Percentiles rank a stretch among this genome's conserved stretches.
phyloP scores from a whole-genome alignment of 2,888 invertebrate genomes.

The Drosophila mimetica region DNA sequence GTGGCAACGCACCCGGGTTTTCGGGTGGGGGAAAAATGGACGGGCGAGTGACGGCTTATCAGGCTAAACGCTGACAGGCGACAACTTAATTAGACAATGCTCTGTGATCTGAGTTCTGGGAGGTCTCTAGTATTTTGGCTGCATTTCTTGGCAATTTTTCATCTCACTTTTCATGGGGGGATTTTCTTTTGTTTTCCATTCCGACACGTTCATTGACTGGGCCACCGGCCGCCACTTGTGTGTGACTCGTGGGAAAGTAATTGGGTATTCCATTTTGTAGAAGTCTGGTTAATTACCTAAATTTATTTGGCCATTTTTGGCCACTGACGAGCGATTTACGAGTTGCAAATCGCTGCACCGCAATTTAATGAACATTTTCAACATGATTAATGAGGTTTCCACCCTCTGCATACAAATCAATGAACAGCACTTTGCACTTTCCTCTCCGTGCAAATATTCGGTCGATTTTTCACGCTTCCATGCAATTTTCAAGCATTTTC shows the following conservation, averaged over 20 bases:
- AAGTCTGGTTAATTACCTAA: conserved; percentile 60
- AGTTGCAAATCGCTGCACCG: conserved; percentile 60
- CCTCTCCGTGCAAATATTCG: conserved; percentile 57
- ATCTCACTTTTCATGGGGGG: conserved; percentile 6
- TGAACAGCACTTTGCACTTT: conserved; percentile 57
- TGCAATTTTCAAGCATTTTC: conserved; percentile 65
- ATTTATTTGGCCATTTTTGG: conserved; percentile 52
- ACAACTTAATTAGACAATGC: conserved; percentile 67
- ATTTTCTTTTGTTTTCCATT: conserved; percentile 43
- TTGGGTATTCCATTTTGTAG: conserved; percentile 47
- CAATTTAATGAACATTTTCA: conserved; percentile 58
- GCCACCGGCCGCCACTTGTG: conserved; percentile 6
- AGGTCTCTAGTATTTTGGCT: conserved; percentile 33
- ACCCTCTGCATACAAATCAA: conserved; percentile 43
- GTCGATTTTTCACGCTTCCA: conserved; percentile 77
- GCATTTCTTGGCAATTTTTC: conserved; percentile 32
- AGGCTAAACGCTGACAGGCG: conserved; percentile 65
- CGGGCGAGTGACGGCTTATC: conserved; percentile 51
- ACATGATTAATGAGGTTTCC: conserved; percentile 66
- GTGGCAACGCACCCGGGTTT: conserved; percentile 47
- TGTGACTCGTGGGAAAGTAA: conserved; percentile 51
- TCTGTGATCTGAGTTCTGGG: conserved; percentile 23
- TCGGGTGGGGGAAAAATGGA: conserved; percentile 1
- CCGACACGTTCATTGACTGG: conserved; percentile 56
- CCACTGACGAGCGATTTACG: conserved; percentile 56